Conservation (phyloP, 2,113 vertebrate species). For the Antechinus stuartii region DNA sequence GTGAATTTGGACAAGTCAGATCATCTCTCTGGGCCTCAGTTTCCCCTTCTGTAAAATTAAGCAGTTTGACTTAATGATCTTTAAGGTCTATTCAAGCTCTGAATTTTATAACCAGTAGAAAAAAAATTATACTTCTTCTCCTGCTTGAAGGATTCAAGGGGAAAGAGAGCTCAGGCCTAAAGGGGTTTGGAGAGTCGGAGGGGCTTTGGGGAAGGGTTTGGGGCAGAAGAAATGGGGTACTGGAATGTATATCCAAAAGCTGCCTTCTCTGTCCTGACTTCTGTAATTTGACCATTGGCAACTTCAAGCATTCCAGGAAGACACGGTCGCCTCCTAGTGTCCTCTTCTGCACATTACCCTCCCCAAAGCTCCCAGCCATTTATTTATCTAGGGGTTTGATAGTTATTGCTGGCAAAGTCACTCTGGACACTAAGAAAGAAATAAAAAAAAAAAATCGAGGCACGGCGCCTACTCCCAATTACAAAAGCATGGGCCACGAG, state of each 20-base stretch:
- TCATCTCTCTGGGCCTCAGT: background rate
- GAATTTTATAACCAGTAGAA: background rate
- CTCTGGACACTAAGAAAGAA: background rate
- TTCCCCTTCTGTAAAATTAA: background rate
- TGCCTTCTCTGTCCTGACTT: background rate
- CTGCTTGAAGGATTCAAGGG: background rate
- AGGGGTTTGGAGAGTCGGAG: background rate
- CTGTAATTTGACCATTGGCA: background rate
- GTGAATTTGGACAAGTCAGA: background rate
- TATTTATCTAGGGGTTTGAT: background rate
- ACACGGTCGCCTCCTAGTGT: background rate
- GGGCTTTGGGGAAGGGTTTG: background rate
- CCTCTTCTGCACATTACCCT: background rate
- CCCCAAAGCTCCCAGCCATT: background rate
- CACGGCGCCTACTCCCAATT: background rate
- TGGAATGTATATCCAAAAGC: background rate
- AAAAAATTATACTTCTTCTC: background rate
- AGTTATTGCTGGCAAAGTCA: background rate
- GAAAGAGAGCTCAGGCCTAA: background rate
- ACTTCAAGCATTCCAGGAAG: background rate
- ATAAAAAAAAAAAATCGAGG: background rate
- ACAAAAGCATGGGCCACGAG: background rate
- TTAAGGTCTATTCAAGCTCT: background rate
- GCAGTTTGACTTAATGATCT: background rate
- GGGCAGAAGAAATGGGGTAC: background rate